A percentile compares a stretch with the other conserved stretches of the same genome.
These are phyloP conservation scores for Epirrita christyi DNA, from an alignment of 2,888 invertebrate species.

Conservation along the genomic window DNA sequence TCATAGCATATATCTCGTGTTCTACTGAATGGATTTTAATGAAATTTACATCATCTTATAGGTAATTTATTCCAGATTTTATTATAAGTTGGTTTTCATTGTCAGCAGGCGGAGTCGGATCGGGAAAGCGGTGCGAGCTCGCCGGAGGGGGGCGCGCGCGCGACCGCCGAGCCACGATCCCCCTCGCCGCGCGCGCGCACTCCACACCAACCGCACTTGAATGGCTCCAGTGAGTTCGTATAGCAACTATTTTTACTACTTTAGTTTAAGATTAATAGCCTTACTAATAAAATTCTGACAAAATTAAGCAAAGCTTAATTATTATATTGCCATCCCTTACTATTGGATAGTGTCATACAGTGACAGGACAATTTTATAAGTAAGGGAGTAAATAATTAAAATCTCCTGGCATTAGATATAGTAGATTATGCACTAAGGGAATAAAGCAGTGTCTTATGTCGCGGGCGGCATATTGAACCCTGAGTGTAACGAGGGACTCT, in stretches of 20 bases:
- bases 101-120: slow-evolving; percentile 86
- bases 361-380: too few species aligned
- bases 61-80: background rate
- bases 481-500: too few species aligned
- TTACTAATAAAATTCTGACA: too few species aligned
- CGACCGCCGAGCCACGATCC: slow-evolving; percentile 71
- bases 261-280: background rate
- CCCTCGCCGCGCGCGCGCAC: slow-evolving; percentile 73
- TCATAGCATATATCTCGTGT: background rate
- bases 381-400: too few species aligned
- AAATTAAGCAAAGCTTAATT: too few species aligned
- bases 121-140: slow-evolving; percentile 87
- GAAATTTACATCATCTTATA: background rate
- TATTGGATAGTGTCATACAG: too few species aligned
- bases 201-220: slow-evolving; percentile 74
- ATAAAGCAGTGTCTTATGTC: too few species aligned
- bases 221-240: slow-evolving; percentile 86
- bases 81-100: slow-evolving; percentile 25
- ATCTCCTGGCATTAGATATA: too few species aligned
- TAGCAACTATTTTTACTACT: slow-evolving; percentile 47
- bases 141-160: slow-evolving; percentile 83
- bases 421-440: too few species aligned
- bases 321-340: too few species aligned
- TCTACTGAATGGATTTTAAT: background rate
- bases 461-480: too few species aligned